Evolutionary conservation across 1,140 invertebrate genomes (phyloP).

Genomic region (Chlorops oryzae): DNA sequence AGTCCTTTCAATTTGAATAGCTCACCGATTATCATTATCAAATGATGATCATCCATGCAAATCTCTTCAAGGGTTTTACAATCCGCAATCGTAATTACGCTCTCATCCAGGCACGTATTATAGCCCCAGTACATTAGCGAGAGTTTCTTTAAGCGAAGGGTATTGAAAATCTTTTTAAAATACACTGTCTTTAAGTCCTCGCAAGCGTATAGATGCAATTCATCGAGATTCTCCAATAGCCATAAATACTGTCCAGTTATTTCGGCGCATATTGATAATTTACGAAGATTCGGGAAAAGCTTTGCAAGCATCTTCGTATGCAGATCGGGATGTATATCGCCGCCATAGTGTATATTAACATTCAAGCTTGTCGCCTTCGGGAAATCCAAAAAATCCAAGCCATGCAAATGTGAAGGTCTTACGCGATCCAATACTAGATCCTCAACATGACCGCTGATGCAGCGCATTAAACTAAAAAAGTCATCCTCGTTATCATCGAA

Average conservation of each 20-base stretch:
- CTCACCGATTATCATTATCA: constrained; percentile 16
- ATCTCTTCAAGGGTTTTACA: constrained; percentile 25
- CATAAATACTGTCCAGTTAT: constrained; percentile 22
- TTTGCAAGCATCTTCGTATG: not conserved
- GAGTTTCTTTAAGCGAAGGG: constrained; percentile 23
- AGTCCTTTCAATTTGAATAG: constrained; percentile 18
- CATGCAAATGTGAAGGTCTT: not conserved
- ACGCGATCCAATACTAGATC: not conserved
- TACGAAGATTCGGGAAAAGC: not conserved
- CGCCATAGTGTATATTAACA: not conserved
- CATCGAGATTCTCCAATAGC: constrained; percentile 14
- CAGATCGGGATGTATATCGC: not conserved
- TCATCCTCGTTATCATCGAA: not conserved
- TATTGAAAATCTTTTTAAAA: constrained; percentile 18
- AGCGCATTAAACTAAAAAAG: not conserved
- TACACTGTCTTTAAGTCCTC: constrained; percentile 17
- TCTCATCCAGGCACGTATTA: constrained; percentile 10
- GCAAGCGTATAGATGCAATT: constrained; percentile 26
- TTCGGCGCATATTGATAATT: constrained; percentile 14
- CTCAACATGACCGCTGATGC: not conserved
- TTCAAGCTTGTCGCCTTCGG: not conserved
- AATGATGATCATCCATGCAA: constrained; percentile 27
- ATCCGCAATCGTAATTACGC: not conserved
- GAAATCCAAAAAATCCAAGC: not conserved
- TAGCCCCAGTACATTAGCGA: constrained; percentile 27